Evolutionary conservation across 2,888 invertebrate genomes (phyloP).

Genomic region (Drosophila parthenogenetica): DNA sequence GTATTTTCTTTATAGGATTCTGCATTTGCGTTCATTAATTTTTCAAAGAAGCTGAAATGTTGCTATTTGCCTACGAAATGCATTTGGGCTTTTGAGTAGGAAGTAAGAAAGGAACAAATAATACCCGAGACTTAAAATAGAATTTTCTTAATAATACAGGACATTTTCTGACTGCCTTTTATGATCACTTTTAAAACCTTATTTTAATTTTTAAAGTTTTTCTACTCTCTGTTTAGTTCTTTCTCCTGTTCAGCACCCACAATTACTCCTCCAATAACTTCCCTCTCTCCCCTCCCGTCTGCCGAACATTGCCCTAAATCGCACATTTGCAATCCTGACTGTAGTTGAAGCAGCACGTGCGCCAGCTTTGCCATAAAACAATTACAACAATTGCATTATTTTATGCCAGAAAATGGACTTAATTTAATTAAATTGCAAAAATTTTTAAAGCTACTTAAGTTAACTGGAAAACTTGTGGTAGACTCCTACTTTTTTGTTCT

Average conservation of each 20-base stretch:
- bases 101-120: constrained; percentile 22
- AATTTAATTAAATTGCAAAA: constrained; percentile 69
- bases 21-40: constrained; percentile 72
- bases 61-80: constrained; percentile 63
- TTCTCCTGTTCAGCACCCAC: too few species aligned
- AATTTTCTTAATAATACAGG: too few species aligned
- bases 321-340: constrained; percentile 17
- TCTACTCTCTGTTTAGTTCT: too few species aligned
- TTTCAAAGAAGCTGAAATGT: constrained; percentile 72
- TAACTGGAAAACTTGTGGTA: constrained; percentile 71
- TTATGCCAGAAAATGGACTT: constrained; percentile 52
- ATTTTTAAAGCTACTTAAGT: constrained; percentile 70
- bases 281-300: too few species aligned
- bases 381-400: constrained; percentile 73
- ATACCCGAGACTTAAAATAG: constrained; percentile 28
- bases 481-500: constrained; percentile 23
- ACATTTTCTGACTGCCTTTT: too few species aligned
- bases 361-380: constrained; percentile 53
- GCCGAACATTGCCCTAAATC: too few species aligned
- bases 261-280: too few species aligned
- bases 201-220: too few species aligned
- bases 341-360: constrained; percentile 56
- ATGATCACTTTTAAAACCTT: too few species aligned
- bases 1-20: constrained; percentile 26
- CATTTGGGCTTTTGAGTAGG: constrained; percentile 34